These are phyloP conservation scores for Hyaena hyaena DNA, from an alignment of 2,113 vertebrate species.

Conservation along the genomic window DNA sequence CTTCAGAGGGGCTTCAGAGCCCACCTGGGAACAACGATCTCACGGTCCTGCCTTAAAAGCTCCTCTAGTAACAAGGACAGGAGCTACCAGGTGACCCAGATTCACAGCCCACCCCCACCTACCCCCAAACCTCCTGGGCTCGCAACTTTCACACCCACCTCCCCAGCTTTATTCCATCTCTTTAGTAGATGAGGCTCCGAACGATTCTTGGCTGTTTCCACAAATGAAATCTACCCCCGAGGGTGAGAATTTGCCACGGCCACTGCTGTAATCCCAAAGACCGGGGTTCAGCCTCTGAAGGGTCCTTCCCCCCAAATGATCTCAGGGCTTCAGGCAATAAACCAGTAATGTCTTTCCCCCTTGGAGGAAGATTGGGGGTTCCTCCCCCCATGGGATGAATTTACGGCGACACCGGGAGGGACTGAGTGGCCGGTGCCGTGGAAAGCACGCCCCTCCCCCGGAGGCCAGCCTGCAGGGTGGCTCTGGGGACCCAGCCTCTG, in stretches of 20 bases:
- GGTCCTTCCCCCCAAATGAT: background rate
- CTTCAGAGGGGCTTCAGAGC: background rate
- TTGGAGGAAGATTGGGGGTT: background rate
- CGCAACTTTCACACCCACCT: background rate
- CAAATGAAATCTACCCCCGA: background rate
- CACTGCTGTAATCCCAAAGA: background rate
- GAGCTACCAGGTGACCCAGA: background rate
- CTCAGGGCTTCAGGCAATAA: background rate
- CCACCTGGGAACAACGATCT: background rate
- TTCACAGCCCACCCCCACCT: rapidly evolving
- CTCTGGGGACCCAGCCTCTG: background rate
- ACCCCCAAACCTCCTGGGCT: background rate
- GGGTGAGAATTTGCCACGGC: background rate
- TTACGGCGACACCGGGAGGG: background rate
- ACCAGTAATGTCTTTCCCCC: background rate
- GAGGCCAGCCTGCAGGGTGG: background rate
- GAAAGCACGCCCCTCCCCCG: background rate
- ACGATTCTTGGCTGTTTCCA: background rate
- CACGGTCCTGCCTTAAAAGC: background rate
- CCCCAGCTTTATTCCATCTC: background rate
- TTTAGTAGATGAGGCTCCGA: background rate
- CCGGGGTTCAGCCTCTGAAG: background rate
- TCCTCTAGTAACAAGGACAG: background rate
- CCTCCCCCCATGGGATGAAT: background rate
- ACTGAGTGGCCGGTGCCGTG: background rate